Percentiles rank a stretch among this genome's conserved stretches.
phyloP scores from a whole-genome alignment of 2,113 vertebrate genomes.

The Microcebus griseorufus region DNA sequence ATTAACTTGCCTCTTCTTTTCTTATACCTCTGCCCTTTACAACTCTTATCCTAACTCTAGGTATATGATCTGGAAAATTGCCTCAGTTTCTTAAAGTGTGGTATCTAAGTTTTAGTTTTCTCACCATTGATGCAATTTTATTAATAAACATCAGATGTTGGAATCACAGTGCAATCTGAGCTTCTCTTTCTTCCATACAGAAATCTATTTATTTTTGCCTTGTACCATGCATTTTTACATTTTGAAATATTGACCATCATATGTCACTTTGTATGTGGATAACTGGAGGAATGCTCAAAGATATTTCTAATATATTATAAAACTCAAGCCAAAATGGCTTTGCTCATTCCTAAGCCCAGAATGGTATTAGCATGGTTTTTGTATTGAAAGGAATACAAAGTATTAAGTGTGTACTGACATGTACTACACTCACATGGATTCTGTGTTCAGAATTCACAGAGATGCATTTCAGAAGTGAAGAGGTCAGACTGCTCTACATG shows the following conservation, averaged over 20 bases:
- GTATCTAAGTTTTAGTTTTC: background rate
- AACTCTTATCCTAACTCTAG: background rate
- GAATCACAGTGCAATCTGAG: background rate
- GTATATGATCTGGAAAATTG: background rate
- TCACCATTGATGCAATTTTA: background rate
- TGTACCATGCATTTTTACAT: background rate
- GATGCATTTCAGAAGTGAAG: background rate
- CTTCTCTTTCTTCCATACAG: background rate
- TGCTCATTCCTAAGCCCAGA: background rate
- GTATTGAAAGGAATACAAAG: background rate
- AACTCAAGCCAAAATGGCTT: background rate
- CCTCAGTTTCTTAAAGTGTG: background rate
- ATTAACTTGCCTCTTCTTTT: background rate
- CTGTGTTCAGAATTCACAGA: background rate
- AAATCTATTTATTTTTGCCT: background rate
- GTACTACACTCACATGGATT: background rate
- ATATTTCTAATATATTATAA: background rate
- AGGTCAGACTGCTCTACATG: background rate
- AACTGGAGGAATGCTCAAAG: background rate
- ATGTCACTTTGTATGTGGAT: background rate
- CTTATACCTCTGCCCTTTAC: too few relatives aligned
- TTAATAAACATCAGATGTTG: background rate
- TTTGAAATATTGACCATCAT: background rate
- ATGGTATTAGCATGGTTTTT: background rate
- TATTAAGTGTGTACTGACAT: background rate